Evolutionary conservation across 2,888 invertebrate genomes (phyloP).

Genomic region (Eudemis profundana): DNA sequence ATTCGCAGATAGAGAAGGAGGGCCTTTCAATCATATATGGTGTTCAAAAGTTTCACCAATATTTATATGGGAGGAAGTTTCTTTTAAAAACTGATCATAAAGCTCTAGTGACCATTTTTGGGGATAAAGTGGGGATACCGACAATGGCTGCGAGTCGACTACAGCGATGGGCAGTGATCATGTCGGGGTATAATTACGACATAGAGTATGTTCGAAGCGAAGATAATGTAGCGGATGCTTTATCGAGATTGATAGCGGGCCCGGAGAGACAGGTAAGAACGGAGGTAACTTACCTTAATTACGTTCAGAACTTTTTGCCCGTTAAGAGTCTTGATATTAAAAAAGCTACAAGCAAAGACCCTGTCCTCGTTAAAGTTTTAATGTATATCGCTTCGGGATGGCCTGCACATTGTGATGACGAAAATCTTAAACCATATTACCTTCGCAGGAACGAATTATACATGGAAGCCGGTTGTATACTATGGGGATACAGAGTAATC

Average conservation of each 20-base stretch:
- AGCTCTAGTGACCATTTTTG: slow-evolving; percentile 4
- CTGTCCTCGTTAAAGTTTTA: slow-evolving; percentile 18
- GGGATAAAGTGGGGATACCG: slow-evolving; percentile 1
- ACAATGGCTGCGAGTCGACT: neutral
- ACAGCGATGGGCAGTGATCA: slow-evolving; percentile 1
- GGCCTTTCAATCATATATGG: slow-evolving; percentile 28
- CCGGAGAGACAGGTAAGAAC: no score
- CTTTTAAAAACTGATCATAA: slow-evolving; percentile 12
- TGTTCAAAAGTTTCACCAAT: slow-evolving; percentile 13
- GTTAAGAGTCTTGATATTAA: neutral
- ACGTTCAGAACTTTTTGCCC: slow-evolving; percentile 9
- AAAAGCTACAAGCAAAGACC: slow-evolving; percentile 2
- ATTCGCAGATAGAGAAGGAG: slow-evolving; percentile 44
- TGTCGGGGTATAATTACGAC: neutral
- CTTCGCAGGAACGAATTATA: slow-evolving; percentile 25
- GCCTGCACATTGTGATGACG: slow-evolving; percentile 5
- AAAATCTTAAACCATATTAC: slow-evolving; percentile 21
- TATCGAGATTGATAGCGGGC: slow-evolving; percentile 1
- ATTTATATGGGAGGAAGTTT: slow-evolving; percentile 12
- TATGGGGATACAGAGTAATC: slow-evolving; percentile 41
- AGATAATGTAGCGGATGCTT: neutral
- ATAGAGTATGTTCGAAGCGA: neutral
- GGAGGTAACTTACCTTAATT: no score
- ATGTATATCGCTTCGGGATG: slow-evolving; percentile 24
- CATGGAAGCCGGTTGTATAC: slow-evolving; percentile 4